Evolutionary conservation across 2,113 vertebrate genomes (phyloP).

Genomic region (Phodopus roborovskii): DNA sequence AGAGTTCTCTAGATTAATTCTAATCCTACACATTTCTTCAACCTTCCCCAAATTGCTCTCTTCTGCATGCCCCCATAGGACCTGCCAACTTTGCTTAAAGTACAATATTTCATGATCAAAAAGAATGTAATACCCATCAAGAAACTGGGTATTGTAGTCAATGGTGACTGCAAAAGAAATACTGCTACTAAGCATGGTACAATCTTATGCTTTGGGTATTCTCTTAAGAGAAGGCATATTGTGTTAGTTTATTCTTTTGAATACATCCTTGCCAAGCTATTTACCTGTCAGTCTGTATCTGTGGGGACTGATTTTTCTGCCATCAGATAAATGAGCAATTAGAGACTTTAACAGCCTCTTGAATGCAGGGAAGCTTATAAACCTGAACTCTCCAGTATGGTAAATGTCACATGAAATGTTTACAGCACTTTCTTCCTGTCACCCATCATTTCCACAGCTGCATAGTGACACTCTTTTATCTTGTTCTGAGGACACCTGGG

Average conservation of each 20-base stretch:
- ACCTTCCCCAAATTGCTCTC: neutral
- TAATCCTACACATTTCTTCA: neutral
- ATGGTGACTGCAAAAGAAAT: conserved; percentile 61
- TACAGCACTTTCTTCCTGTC: neutral
- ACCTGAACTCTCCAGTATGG: conserved; percentile 27
- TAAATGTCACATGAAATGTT: conserved; percentile 73
- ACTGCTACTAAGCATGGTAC: conserved; percentile 41
- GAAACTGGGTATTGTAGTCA: conserved; percentile 58
- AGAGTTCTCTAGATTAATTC: neutral
- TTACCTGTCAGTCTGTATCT: conserved; percentile 74
- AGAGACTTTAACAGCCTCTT: conserved; percentile 73
- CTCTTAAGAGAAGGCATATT: conserved; percentile 55
- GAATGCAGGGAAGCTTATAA: conserved; percentile 65
- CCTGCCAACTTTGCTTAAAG: conserved; percentile 58
- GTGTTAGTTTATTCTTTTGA: conserved; percentile 71
- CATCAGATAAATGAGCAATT: conserved; percentile 76
- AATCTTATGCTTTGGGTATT: conserved; percentile 51
- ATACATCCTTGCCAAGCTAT: conserved; percentile 60
- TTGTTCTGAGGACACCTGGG: neutral
- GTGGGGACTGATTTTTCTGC: conserved; percentile 67
- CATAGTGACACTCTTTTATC: neutral
- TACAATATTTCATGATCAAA: conserved; percentile 46
- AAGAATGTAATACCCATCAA: conserved; percentile 66
- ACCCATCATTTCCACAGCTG: conserved; percentile 9
- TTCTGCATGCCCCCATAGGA: neutral